phyloP scores from a whole-genome alignment of 1,140 invertebrate species.

The Brachionus plicatilis region DNA sequence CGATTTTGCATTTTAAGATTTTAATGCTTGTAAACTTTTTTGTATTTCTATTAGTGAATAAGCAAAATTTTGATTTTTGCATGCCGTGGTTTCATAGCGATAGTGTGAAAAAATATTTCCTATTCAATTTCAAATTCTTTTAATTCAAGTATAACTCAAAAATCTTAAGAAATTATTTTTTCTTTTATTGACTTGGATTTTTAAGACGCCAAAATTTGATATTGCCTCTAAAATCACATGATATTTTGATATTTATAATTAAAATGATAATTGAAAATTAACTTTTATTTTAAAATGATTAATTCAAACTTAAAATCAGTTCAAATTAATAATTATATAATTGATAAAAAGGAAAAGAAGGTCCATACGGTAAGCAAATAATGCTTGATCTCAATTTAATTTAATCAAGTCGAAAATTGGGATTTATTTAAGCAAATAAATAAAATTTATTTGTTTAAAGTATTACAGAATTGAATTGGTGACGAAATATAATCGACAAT shows the following conservation, averaged over 20 bases:
- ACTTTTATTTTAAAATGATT: neutral
- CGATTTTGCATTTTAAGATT: neutral
- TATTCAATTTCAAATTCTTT: neutral
- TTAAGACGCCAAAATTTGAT: neutral
- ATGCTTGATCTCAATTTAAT: neutral
- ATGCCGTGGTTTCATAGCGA: neutral
- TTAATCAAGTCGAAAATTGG: neutral
- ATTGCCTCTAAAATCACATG: neutral
- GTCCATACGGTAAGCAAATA: neutral
- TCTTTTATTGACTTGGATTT: neutral
- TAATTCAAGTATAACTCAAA: neutral
- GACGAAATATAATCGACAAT: neutral
- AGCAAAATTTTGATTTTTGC: neutral
- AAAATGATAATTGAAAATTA: neutral
- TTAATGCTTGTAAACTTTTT: neutral
- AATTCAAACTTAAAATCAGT: constrained; percentile 21
- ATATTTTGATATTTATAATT: neutral
- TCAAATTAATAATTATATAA: constrained; percentile 7
- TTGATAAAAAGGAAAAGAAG: constrained; percentile 8
- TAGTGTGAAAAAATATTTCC: neutral
- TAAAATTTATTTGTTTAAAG: neutral
- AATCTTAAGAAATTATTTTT: neutral
- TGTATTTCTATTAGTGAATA: neutral
- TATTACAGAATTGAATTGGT: constrained; percentile 1
- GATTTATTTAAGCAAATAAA: neutral